Conservation (phyloP, 2,797 vertebrate genomes). For the Pipistrellus nathusii region DNA sequence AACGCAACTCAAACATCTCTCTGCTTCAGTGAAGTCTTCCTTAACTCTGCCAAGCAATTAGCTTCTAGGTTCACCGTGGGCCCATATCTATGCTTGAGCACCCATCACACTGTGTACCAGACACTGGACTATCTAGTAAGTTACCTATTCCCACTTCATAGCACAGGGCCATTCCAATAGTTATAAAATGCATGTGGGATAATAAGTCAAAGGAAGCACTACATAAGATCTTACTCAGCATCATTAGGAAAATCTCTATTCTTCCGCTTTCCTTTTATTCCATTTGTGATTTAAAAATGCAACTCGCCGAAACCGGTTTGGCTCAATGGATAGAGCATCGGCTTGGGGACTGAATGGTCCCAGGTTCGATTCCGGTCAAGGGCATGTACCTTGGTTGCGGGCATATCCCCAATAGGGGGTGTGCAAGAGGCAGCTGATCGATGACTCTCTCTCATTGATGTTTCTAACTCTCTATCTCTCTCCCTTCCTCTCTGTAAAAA, state of each 20-base stretch:
- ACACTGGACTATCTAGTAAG: neutral
- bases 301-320: too few species aligned
- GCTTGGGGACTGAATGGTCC: too few species aligned
- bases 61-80: neutral
- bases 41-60: neutral
- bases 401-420: too few species aligned
- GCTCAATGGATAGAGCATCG: too few species aligned
- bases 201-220: neutral
- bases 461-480: too few species aligned
- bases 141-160: neutral
- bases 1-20: neutral
- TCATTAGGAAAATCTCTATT: slow-evolving; percentile 28
- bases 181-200: slow-evolving; percentile 11
- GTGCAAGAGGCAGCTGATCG: too few species aligned
- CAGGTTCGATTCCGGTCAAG: too few species aligned
- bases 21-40: neutral
- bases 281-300: slow-evolving; percentile 38
- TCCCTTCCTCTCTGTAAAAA: too few species aligned
- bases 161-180: neutral
- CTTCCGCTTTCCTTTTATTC: slow-evolving; percentile 30
- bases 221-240: slow-evolving; percentile 28
- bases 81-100: neutral
- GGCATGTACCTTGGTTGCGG: too few species aligned
- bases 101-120: neutral
- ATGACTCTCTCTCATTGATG: too few species aligned